Conservation (phyloP, 53 echinoderm and acorn worm species). For the Mesocentrotus franciscanus region DNA sequence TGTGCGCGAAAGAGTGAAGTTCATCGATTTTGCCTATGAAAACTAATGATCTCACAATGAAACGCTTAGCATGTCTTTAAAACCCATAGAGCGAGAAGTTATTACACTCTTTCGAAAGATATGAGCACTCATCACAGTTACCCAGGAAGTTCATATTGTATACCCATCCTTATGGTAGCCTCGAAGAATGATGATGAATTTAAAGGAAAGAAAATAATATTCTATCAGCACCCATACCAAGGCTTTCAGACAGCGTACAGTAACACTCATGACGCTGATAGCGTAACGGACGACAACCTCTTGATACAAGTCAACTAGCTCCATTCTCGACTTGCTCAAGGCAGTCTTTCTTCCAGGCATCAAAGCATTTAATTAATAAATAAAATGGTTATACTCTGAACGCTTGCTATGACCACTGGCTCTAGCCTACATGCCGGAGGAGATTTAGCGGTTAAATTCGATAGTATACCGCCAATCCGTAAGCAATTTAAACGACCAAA, state of each 20-base stretch:
- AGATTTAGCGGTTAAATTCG: too few relatives aligned
- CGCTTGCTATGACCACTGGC: too few relatives aligned
- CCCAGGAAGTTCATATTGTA: neutral
- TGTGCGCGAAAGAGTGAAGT: neutral
- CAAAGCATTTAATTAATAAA: neutral
- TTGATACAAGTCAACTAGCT: neutral
- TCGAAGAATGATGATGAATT: neutral
- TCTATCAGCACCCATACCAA: neutral
- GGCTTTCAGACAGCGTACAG: neutral
- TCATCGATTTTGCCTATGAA: neutral
- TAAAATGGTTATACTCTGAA: too few relatives aligned
- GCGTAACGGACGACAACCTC: slow-evolving; percentile 15
- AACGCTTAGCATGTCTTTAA: too few relatives aligned
- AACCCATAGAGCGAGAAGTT: neutral
- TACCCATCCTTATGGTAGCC: neutral
- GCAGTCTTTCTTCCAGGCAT: neutral
- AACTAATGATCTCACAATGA: too few relatives aligned
- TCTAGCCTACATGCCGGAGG: too few relatives aligned
- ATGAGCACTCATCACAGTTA: neutral
- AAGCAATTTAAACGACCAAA: too few relatives aligned
- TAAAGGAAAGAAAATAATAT: neutral
- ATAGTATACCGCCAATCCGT: too few relatives aligned
- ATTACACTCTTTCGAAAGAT: neutral
- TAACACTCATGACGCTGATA: neutral
- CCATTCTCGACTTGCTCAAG: neutral